Base-by-base conservation (phyloP, 1,140 invertebrate genomes). In the Listronotus bonariensis region DNA sequence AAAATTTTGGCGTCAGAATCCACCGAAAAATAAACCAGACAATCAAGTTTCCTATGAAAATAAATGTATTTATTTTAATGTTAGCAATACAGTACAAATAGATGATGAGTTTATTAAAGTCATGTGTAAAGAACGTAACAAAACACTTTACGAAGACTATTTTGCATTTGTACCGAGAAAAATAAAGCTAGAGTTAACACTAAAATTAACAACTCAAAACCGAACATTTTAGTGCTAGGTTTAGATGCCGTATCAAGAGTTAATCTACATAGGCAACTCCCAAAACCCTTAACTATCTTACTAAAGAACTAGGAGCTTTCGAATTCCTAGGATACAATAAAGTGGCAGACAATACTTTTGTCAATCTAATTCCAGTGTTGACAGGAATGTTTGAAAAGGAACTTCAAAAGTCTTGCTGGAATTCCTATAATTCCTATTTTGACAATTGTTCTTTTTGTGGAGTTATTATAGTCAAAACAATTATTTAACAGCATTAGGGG, bases 211-310 rank as follows among this genome's bases (percentile, higher is more conserved):
- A 36, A 12, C 11, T 7, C 84, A 9, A 56, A 52, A 52, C 45
- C 43, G 12, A 90, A 86, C 68, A 82, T 97, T 0, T 80, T 96
- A 18, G 81, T 96, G 10, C 76, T 96, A n/a, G 94, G 94, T 0
- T 82, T 96, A 12, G 93, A 96, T 75, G 89, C 91, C 0, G 85
- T 95, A 1, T 96, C 93, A 0, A 83, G 92, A 46, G 80, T 95
- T 51, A 95, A 96, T 79, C 89, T 94, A 60, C 84, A 90, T 45
- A 84, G 93, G 17, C 89, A 91, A 60, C 90, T 95, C 88, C 89
- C 88, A 0, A 83, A 84, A 92, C 91, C 0, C 77, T 85, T 0
- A 69, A 79, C 1, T 86, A 84, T 68, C 68, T 93, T 67, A 41
- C 15, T 11, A 81, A 83, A 58, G 76, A 84, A 10, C 78, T 90